Conservation (phyloP, 1,140 invertebrate species). For the Helicoverpa zea region DNA sequence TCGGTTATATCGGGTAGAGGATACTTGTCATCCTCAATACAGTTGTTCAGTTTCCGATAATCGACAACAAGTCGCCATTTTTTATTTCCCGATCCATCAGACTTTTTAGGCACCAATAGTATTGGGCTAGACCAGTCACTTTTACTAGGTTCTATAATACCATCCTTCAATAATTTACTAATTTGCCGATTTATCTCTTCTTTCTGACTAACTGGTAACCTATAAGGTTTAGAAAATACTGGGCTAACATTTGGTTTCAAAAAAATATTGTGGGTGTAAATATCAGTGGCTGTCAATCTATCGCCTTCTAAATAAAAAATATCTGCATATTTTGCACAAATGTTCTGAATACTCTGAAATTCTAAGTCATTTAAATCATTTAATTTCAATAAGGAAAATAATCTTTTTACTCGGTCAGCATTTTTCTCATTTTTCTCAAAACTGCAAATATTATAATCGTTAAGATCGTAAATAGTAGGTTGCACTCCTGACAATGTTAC, state of each 20-base stretch:
- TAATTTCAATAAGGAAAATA: slow-evolving; percentile 55
- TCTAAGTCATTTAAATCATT: slow-evolving; percentile 61
- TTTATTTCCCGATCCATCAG: slow-evolving; percentile 35
- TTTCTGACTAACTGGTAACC: slow-evolving; percentile 60
- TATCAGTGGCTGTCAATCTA: slow-evolving; percentile 56
- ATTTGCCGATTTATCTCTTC: slow-evolving; percentile 50
- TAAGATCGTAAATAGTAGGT: slow-evolving; percentile 40
- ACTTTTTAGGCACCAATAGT: slow-evolving; percentile 54
- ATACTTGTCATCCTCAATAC: slow-evolving; percentile 42
- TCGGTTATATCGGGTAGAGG: slow-evolving; percentile 42
- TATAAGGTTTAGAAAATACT: slow-evolving; percentile 63
- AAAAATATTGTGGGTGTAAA: slow-evolving; percentile 57
- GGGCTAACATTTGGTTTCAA: slow-evolving; percentile 56
- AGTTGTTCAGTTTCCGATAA: slow-evolving; percentile 40
- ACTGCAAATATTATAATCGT: slow-evolving; percentile 51
- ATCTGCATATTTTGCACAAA: slow-evolving; percentile 64
- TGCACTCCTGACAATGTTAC: slow-evolving; percentile 44
- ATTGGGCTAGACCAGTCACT: slow-evolving; percentile 56
- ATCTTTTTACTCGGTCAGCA: slow-evolving; percentile 47
- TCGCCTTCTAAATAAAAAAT: slow-evolving; percentile 62
- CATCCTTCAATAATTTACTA: slow-evolving; percentile 49
- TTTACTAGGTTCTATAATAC: slow-evolving; percentile 55
- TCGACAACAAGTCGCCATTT: slow-evolving; percentile 50
- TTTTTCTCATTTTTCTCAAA: slow-evolving; percentile 29
- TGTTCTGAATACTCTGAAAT: slow-evolving; percentile 55